Evolutionary conservation across 2,888 invertebrate species (phyloP).

Genomic region (Trichogramma dendrolimi): DNA sequence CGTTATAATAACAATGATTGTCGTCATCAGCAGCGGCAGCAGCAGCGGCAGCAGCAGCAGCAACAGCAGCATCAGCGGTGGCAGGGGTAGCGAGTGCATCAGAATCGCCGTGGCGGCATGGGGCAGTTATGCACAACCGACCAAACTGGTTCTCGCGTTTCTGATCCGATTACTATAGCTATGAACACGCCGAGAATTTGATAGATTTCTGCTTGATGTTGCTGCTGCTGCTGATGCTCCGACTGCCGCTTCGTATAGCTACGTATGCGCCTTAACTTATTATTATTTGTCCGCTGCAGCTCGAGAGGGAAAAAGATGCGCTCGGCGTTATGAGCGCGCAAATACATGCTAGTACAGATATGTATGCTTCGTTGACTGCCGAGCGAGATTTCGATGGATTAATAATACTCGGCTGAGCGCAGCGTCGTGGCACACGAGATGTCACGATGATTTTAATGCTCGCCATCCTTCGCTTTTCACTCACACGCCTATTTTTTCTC

Average conservation of each 20-base stretch:
- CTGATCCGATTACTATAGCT: slow-evolving; percentile 37
- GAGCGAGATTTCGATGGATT: too few relatives aligned
- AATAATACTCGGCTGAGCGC: too few relatives aligned
- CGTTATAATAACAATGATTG: too few relatives aligned
- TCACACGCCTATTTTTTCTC: too few relatives aligned
- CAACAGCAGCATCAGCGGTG: too few relatives aligned
- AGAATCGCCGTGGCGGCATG: too few relatives aligned
- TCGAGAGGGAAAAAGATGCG: background rate
- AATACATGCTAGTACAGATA: background rate
- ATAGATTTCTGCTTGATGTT: slow-evolving; percentile 44
- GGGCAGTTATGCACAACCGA: slow-evolving; percentile 45
- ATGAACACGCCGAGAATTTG: slow-evolving; percentile 43
- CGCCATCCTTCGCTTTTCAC: too few relatives aligned
- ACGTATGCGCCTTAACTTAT: background rate
- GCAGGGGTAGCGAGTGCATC: too few relatives aligned
- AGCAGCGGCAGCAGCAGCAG: too few relatives aligned
- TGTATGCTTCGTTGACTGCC: background rate
- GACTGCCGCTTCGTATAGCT: background rate
- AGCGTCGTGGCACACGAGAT: too few relatives aligned
- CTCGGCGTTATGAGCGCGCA: background rate
- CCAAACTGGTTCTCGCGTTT: slow-evolving; percentile 50
- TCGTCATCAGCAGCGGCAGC: too few relatives aligned
- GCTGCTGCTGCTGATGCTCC: background rate
- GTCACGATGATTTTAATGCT: too few relatives aligned
- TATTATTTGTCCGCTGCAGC: background rate